Percentiles rank a stretch among this genome's conserved stretches.
Conservation (phyloP, 2,888 invertebrate genomes). For the Drosophila longiperda region DNA sequence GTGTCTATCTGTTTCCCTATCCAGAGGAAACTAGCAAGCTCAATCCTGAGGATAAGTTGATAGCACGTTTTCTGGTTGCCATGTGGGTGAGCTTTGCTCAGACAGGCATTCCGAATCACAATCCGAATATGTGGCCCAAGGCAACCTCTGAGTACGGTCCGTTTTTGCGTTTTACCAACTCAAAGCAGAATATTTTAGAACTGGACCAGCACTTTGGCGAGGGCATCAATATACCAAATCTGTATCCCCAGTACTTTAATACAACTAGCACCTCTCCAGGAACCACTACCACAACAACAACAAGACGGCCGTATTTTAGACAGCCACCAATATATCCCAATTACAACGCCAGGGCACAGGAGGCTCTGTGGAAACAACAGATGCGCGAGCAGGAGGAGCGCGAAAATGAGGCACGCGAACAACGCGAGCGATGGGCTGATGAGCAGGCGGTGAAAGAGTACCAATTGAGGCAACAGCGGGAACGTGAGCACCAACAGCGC, state of each 20-base stretch:
- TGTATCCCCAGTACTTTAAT: slow-evolving; percentile 63
- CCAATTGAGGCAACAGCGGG: not conserved
- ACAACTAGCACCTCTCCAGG: slow-evolving; percentile 13
- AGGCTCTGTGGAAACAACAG: slow-evolving; percentile 22
- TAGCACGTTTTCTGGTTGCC: slow-evolving; percentile 84
- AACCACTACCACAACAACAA: slow-evolving; percentile 9
- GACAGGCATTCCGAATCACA: slow-evolving; percentile 73
- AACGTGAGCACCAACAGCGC: slow-evolving; percentile 24
- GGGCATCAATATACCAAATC: slow-evolving; percentile 78
- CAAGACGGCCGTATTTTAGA: slow-evolving; percentile 22
- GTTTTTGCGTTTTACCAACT: slow-evolving; percentile 81
- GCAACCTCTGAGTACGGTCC: slow-evolving; percentile 82
- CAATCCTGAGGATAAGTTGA: slow-evolving; percentile 80
- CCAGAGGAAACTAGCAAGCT: slow-evolving; percentile 81
- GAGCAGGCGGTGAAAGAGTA: not conserved
- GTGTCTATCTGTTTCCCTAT: slow-evolving; percentile 86
- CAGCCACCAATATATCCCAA: slow-evolving; percentile 2
- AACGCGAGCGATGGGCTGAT: slow-evolving; percentile 15
- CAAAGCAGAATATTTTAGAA: slow-evolving; percentile 60
- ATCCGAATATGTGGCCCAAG: slow-evolving; percentile 75
- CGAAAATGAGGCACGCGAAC: slow-evolving; percentile 30
- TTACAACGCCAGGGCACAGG: slow-evolving; percentile 13
- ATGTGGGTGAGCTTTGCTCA: slow-evolving; percentile 84
- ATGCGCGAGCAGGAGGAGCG: slow-evolving; percentile 19
- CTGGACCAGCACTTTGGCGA: slow-evolving; percentile 83